Evolutionary conservation across 2,797 vertebrate genomes (phyloP).

Genomic region (Pseudochaenichthys georgianus): DNA sequence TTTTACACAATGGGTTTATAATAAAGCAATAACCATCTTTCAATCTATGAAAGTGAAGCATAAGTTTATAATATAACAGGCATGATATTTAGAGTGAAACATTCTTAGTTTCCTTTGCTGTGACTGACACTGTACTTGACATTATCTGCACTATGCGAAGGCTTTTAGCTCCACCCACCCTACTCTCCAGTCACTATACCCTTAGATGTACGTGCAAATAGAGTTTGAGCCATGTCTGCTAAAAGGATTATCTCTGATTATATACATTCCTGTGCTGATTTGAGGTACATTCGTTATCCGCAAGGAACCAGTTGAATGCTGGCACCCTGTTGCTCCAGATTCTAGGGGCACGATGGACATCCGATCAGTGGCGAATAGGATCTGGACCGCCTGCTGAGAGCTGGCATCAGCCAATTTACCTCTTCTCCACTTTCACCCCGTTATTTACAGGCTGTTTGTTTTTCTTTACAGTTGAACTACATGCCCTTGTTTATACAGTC

Average conservation of each 20-base stretch:
- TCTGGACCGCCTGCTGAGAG: slow-evolving; percentile 39
- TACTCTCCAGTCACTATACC: background rate
- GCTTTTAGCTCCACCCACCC: background rate
- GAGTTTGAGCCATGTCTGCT: slow-evolving; percentile 33
- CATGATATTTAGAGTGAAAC: too few relatives aligned
- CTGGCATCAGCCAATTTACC: slow-evolving; percentile 40
- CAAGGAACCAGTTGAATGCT: slow-evolving; percentile 1
- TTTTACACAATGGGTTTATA: too few relatives aligned
- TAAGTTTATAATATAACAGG: too few relatives aligned
- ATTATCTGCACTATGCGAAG: background rate
- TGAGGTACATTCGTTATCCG: slow-evolving; percentile 6
- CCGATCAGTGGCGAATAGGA: slow-evolving; percentile 51
- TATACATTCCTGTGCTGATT: slow-evolving; percentile 22
- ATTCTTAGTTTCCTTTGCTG: background rate
- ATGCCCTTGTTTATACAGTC: background rate
- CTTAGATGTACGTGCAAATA: slow-evolving; percentile 35
- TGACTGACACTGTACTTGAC: slow-evolving; percentile 1
- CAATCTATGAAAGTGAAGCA: too few relatives aligned
- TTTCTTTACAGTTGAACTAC: slow-evolving; percentile 2
- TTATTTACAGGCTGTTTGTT: slow-evolving; percentile 36
- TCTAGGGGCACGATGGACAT: slow-evolving; percentile 43
- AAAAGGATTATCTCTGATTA: slow-evolving; percentile 48
- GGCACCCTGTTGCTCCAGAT: slow-evolving; percentile 31
- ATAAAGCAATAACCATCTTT: too few relatives aligned
- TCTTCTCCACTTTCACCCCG: slow-evolving; percentile 33